phyloP scores from a whole-genome alignment of 2,888 invertebrate genomes.

The Vesta saturnalis region DNA sequence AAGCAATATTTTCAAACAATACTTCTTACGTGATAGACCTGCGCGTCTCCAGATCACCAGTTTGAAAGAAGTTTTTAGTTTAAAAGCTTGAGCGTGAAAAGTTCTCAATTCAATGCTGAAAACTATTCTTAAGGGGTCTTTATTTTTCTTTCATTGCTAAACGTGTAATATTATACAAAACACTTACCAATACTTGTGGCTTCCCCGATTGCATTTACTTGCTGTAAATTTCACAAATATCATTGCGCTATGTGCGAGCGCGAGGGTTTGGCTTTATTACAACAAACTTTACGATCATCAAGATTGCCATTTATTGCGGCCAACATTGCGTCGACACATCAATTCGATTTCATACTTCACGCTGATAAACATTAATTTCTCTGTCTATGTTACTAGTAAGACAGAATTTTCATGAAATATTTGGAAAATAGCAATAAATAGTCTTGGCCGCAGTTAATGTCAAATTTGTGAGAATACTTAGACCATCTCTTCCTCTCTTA shows the following conservation, averaged over 20 bases:
- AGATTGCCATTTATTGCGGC: conserved; percentile 57
- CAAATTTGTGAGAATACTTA: conserved; percentile 43
- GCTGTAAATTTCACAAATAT: conserved; percentile 20
- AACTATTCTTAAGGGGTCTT: neutral
- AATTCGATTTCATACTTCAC: conserved; percentile 54
- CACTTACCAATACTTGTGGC: conserved; percentile 26
- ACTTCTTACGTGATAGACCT: no score
- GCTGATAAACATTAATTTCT: conserved; percentile 34
- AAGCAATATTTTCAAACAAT: no score
- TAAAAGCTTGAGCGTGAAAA: conserved; percentile 15
- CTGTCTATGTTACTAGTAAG: conserved; percentile 17
- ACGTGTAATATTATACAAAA: conserved; percentile 24
- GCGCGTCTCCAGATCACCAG: neutral
- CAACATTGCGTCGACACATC: conserved; percentile 53
- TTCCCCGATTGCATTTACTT: conserved; percentile 30
- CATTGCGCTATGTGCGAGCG: conserved; percentile 48
- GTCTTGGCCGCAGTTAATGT: conserved; percentile 40
- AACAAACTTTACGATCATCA: conserved; percentile 59
- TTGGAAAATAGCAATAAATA: conserved; percentile 39
- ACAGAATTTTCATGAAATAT: conserved; percentile 35
- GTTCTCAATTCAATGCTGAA: conserved; percentile 7
- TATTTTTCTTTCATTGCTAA: conserved; percentile 12
- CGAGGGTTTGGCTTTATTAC: conserved; percentile 55
- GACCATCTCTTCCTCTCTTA: conserved; percentile 29
- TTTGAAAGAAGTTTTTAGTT: conserved; percentile 13